Base-by-base conservation (phyloP, 1,140 invertebrate species). In the Macrosteles quadrilineatus region DNA sequence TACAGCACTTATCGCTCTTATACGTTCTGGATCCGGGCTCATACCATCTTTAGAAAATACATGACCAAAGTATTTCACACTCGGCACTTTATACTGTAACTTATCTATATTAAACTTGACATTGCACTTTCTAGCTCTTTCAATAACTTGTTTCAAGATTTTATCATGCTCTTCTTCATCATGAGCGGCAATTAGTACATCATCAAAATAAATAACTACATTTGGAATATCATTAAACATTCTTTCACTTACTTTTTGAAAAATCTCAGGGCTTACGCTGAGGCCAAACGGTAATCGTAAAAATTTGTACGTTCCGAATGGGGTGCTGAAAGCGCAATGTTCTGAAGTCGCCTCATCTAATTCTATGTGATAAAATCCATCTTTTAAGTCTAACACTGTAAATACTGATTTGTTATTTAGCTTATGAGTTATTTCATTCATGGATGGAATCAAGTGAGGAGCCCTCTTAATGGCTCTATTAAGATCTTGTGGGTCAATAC, bases 81-180 rank as follows among this genome's bases (percentile, higher is more conserved):
- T 53, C 4, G 17, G 78, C 63, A 70, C 75, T 80, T 68, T 72
- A 78, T 25, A 81, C 72, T 77, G 80, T 32, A 47, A 68, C 64
- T 32, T 77, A n/a, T 71, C 67, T 67, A 43, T 72, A 73, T 78
- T 80, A 73, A 78, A 78, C 75, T 75, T 77, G 19, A 78, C 71
- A 71, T 77, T 78, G 47, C 71, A 72, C 64, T 76, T 43, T 12
- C 65, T 53, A 17, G 73, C 74, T 31, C 73, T 73, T 23, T 74
- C 36, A 25, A 77, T 68, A 0, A 78, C 45, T 47, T 57, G 21
- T 31, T 70, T 69, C 12, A 78, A 40, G 43, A 71, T 62, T 43
- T 55, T 1, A 70, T 78, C 74, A 64, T 78, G 78, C 45, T 77
- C 73, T 43, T 67, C 29, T 32, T 50, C 19, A 65, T 64, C 25